phyloP scores from a whole-genome alignment of 2,888 invertebrate species.

The Augiades crinisus region DNA sequence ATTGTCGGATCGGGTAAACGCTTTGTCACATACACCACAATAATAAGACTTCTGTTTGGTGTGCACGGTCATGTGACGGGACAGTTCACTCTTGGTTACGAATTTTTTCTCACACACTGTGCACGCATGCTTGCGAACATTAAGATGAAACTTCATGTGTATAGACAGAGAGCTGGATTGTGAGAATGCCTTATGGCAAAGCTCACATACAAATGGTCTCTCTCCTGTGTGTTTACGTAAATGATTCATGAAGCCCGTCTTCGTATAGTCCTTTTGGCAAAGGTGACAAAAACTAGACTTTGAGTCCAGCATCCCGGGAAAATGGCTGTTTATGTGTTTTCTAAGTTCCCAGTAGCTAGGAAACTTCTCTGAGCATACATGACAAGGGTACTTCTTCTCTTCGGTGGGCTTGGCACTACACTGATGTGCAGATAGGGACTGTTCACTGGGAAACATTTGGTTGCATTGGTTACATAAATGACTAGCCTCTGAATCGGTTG shows the following conservation, averaged over 20 bases:
- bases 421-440: conserved; percentile 62
- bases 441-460: conserved; percentile 74
- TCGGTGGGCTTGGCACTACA: conserved; percentile 73
- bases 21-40: conserved; percentile 78
- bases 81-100: conserved; percentile 78
- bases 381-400: conserved; percentile 76
- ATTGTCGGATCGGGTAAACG: conserved; percentile 77
- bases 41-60: conserved; percentile 79
- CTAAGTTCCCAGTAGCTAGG: conserved; percentile 76
- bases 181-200: conserved; percentile 77
- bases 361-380: conserved; percentile 76
- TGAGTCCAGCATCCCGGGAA: conserved; percentile 77
- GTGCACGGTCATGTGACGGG: conserved; percentile 79
- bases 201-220: conserved; percentile 77
- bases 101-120: conserved; percentile 79
- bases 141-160: conserved; percentile 79
- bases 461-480: conserved; percentile 75
- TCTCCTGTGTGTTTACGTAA: conserved; percentile 77
- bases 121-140: conserved; percentile 77
- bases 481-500: conserved; percentile 77
- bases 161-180: conserved; percentile 78
- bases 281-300: conserved; percentile 79
- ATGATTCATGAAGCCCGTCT: conserved; percentile 79
- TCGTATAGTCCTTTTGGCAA: conserved; percentile 79
- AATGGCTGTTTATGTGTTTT: conserved; percentile 76